Evolutionary conservation across 2,888 invertebrate genomes (phyloP), one percentile per base, ranked within the genome.

Genomic region (Onthophagus sagittarius): DNA sequence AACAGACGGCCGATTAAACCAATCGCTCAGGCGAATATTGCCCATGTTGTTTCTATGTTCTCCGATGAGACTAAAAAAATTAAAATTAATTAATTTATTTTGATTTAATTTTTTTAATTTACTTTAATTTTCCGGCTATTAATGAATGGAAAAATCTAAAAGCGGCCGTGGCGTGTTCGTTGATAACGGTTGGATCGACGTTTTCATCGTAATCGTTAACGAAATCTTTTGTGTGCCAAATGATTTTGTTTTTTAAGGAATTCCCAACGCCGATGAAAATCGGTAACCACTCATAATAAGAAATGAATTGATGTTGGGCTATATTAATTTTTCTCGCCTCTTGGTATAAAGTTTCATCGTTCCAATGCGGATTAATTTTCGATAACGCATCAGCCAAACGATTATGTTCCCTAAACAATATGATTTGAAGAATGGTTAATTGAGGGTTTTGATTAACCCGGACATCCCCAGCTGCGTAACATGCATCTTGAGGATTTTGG

Each of bases 221-320:
- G 81, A 88, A 91, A 0, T 85, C 85, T 1, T 87, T 85, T 0
- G 88, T 88, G 0, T 89, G 85, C 83, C 90, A 91, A 62, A 92
- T 86, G 11, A 93, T 86, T 76, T 88, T 89, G 78, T 91, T 90
- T 77, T 89, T 88, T 70, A 89, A 82, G 81, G 90, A 88, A 80
- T 91, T 91, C n/a, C 90, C 87, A 63, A 81, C 80, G 15, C 93
- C 93, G 67, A 93, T 87, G 80, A 93, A 89, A 76, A 93, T 90
- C 0, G 93, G 93, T 33, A 94, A 85, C 88, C 92, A 94, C 83
- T 94, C 93, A 81, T 93, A 92, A 82, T 93, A 94, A 73, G 91
- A 89, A 79, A 94, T 92, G 77, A 91, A 89, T 81, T 94, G 94
- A 79, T 90, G 88, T 82, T 91, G 87, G 0, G 92, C 93, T 15